Evolutionary conservation across 2,113 vertebrate genomes (phyloP).

Genomic region (Corvus cornix): DNA sequence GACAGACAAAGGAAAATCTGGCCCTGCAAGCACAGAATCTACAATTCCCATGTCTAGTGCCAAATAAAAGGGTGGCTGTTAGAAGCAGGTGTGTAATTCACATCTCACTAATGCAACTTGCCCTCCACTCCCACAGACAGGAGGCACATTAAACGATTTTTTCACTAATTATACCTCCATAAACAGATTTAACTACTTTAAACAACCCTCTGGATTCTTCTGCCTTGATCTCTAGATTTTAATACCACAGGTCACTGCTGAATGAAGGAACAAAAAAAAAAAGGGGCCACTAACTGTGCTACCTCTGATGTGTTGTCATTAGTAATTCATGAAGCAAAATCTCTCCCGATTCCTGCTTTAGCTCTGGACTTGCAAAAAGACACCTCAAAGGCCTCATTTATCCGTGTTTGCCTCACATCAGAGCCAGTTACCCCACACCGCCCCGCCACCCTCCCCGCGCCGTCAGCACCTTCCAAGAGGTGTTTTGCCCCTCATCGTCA

Average conservation of each 20-base stretch:
- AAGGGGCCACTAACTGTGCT: not conserved
- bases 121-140: not conserved
- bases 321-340: not conserved
- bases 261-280: not conserved
- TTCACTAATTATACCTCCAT: not conserved
- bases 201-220: not conserved
- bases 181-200: not conserved
- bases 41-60: not conserved
- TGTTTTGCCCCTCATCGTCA: not conserved
- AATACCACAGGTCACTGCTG: not conserved
- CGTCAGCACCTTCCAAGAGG: slow-evolving; percentile 78
- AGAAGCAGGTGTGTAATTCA: not conserved
- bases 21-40: not conserved
- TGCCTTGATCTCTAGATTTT: not conserved
- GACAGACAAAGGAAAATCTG: not conserved
- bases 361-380: not conserved
- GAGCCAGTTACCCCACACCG: too few relatives aligned
- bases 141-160: not conserved
- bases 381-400: not conserved
- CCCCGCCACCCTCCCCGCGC: not conserved
- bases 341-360: not conserved
- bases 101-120: not conserved
- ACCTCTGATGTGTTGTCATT: not conserved
- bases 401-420: not conserved
- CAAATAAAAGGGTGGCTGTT: not conserved